Conservation (phyloP, 2,113 vertebrate species). For the Hyperopisus bebe region DNA sequence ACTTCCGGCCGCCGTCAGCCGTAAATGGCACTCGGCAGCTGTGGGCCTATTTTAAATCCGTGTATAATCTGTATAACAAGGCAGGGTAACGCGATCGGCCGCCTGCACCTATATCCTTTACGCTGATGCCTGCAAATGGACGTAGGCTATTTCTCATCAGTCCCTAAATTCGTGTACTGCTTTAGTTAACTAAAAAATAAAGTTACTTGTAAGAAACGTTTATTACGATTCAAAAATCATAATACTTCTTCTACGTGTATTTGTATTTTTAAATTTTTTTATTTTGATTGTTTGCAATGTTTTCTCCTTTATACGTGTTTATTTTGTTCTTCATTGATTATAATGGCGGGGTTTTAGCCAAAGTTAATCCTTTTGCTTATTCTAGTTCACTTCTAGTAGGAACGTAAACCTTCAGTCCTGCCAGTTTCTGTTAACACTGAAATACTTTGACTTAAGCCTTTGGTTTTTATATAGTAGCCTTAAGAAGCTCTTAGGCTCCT, state of each 20-base stretch:
- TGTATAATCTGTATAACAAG: slow-evolving; percentile 31
- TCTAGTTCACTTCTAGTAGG: neutral
- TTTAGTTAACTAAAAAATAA: neutral
- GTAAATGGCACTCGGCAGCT: slow-evolving; percentile 42
- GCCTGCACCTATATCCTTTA: slow-evolving; percentile 29
- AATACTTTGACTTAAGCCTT: neutral
- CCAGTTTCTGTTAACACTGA: neutral
- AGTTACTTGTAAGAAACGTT: neutral
- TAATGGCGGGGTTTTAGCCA: neutral
- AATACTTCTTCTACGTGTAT: neutral
- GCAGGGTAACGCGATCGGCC: slow-evolving; percentile 44
- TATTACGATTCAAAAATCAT: neutral
- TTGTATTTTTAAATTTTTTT: neutral
- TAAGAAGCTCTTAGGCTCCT: neutral
- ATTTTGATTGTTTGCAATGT: neutral
- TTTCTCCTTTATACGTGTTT: neutral
- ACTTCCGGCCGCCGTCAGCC: slow-evolving; percentile 30
- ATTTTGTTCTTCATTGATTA: neutral
- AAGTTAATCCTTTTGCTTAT: neutral
- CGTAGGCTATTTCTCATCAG: slow-evolving; percentile 32
- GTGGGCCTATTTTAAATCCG: slow-evolving; percentile 41
- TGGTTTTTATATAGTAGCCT: neutral
- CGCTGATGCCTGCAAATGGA: slow-evolving; percentile 37
- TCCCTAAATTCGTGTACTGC: slow-evolving; percentile 1
- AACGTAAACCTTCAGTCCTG: neutral